phyloP scores from a whole-genome alignment of 2,797 vertebrate genomes.

The Pipistrellus kuhlii region DNA sequence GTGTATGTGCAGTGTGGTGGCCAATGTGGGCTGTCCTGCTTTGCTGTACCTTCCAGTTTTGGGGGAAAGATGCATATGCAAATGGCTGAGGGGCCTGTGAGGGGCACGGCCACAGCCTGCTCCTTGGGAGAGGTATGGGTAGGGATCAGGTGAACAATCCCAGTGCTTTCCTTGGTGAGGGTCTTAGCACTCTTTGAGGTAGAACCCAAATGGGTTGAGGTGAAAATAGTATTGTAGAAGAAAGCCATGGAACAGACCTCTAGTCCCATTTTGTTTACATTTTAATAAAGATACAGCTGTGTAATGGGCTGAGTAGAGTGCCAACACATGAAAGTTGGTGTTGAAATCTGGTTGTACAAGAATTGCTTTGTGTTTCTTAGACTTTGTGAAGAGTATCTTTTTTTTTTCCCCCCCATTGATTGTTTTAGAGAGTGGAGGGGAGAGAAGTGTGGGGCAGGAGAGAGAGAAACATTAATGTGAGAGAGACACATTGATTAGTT shows the following conservation, averaged over 20 bases:
- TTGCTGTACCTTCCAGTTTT: background rate
- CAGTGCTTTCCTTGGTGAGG: background rate
- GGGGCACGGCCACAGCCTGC: background rate
- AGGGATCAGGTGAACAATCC: background rate
- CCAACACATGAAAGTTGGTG: background rate
- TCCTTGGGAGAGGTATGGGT: background rate
- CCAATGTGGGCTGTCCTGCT: background rate
- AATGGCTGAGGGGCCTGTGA: background rate
- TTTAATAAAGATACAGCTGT: background rate
- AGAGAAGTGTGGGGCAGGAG: no score
- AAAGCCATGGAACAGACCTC: background rate
- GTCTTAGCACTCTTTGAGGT: background rate
- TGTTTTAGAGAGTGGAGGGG: no score
- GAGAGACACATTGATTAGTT: no score
- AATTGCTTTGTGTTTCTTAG: background rate
- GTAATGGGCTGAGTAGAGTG: accelerated
- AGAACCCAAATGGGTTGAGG: background rate
- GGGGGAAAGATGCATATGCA: background rate
- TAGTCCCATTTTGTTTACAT: background rate
- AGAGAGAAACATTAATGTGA: no score
- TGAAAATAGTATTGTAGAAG: background rate
- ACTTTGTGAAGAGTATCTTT: background rate
- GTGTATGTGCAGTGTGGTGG: accelerated
- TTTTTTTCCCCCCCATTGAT: no score
- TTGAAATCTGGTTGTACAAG: background rate